Evolutionary conservation across 1,140 invertebrate species (phyloP).

Genomic region (Geopemphigus sp.): DNA sequence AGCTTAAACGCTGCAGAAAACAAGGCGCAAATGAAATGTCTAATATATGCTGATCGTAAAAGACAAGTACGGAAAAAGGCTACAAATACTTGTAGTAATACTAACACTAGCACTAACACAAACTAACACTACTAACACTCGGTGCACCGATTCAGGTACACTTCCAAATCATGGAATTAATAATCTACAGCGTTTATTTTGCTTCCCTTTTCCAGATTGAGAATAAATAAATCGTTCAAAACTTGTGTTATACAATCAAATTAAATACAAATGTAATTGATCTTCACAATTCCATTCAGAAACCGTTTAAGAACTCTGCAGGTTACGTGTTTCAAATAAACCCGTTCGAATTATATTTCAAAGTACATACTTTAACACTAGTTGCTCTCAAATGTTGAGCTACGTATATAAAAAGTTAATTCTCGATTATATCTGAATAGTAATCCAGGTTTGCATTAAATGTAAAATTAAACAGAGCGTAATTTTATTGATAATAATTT

Average conservation of each 20-base stretch:
- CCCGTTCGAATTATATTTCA: conserved; percentile 5
- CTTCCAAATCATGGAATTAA: background rate
- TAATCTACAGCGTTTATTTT: conserved; percentile 34
- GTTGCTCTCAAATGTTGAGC: background rate
- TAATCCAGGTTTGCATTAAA: conserved; percentile 11
- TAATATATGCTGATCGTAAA: conserved; percentile 47
- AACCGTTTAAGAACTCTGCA: background rate
- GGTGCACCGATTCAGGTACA: conserved; percentile 44
- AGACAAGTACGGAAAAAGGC: conserved; percentile 47
- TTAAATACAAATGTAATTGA: conserved; percentile 18
- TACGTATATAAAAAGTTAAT: conserved; percentile 2
- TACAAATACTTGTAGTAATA: conserved; percentile 9
- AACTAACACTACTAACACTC: conserved; percentile 19
- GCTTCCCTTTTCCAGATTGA: conserved; percentile 47
- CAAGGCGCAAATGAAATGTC: conserved; percentile 40
- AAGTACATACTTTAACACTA: conserved; percentile 16
- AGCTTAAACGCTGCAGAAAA: conserved; percentile 23
- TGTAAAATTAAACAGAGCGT: background rate
- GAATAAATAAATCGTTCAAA: conserved; percentile 30
- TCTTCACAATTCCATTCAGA: background rate
- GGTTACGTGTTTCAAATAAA: background rate
- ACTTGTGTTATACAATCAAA: conserved; percentile 16
- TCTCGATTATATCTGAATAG: background rate
- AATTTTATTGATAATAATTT: background rate
- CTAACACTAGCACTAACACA: conserved; percentile 12